Evolutionary conservation across 1,140 invertebrate species (phyloP), one percentile per base, ranked within the genome.

Genomic region (Heliothis virescens): DNA sequence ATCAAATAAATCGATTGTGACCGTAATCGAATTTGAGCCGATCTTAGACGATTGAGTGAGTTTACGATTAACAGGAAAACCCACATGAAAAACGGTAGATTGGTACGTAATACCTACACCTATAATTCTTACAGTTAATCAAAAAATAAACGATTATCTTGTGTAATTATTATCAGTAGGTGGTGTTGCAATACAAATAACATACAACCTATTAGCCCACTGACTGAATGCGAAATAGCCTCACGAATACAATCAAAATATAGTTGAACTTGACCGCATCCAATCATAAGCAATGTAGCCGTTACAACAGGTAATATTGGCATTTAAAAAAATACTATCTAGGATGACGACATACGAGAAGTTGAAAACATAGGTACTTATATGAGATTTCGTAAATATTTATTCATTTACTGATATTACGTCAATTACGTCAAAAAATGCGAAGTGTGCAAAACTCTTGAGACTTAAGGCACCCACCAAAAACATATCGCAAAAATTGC

Each of bases 201-300:
- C n/a, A 41, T 7, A 41, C 9, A 41, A 41, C 34, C 34, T 41
- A 41, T 41, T 41, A 41, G 34, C 34, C 34, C 34, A 41, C 3
- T 41, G 34, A 26, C 34, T 41, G 5, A 9, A 5, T 41, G 34
- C 5, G 34, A 41, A 41, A 41, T 41, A 41, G 5, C 21, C 1
- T 11, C 9, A 21, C 57, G 21, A 59, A 59, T 26, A 26, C n/a
- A 59, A 26, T 9, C 11, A 26, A 65, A 65, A 47, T 65, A 34
- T 18, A 18, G 11, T 48, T 65, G 62, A 65, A 65, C 62, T 65
- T 65, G 62, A 65, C 62, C 62, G 41, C 34, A 10, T 48, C 16
- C 62, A 65, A 18, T 65, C 47, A 65, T 2, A 16, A 26, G 3
- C 18, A 59, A 41, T 55, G 10, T 65, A 65, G 18, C 41, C 41